Conservation (phyloP, 1,140 invertebrate species). For the Solenopsis invicta region DNA sequence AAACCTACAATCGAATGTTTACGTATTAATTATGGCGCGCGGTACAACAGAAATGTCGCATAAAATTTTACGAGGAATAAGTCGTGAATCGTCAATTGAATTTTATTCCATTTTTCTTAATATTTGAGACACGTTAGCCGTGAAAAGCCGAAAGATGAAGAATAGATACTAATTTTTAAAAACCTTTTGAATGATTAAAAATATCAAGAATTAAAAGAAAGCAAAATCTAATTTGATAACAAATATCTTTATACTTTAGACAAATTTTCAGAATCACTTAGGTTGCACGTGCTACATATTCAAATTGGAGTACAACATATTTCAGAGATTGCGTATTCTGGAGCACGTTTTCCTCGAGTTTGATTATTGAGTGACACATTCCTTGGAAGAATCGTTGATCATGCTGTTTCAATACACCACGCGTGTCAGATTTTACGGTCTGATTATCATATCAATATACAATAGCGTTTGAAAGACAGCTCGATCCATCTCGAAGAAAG, state of each 20-base stretch:
- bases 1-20: no score
- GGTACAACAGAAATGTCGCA: no score
- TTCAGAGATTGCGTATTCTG: not conserved
- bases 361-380: constrained; percentile 8
- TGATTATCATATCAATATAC: not conserved
- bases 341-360: not conserved
- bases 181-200: not conserved
- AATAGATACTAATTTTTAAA: not conserved
- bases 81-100: not conserved
- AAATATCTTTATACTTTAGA: not conserved
- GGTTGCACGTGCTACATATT: not conserved
- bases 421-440: constrained; percentile 39
- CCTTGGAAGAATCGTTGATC: not conserved
- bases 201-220: not conserved
- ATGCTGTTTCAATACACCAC: constrained; percentile 19
- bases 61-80: no score
- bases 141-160: not conserved
- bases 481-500: constrained; percentile 2
- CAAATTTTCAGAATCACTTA: not conserved
- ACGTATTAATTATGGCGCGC: no score
- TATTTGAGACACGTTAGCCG: not conserved
- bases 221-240: not conserved
- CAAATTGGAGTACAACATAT: not conserved
- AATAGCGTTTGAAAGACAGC: constrained; percentile 29
- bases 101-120: not conserved